phyloP scores from a whole-genome alignment of 1,140 invertebrate genomes.

The Meloidogyne chitwoodi region DNA sequence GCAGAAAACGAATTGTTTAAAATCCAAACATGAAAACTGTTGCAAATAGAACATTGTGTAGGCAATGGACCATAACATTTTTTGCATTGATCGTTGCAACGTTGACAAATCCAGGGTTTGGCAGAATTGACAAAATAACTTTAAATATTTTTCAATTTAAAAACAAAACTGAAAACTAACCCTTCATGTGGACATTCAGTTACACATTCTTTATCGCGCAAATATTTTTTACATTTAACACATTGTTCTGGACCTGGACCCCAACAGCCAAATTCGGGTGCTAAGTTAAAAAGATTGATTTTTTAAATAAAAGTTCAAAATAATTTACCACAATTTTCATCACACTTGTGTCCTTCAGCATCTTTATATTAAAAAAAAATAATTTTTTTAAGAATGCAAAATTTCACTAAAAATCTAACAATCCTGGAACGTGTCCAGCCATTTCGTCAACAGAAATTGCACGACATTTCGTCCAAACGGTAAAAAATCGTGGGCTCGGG shows the following conservation, averaged over 20 bases:
- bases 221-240: conserved; percentile 32
- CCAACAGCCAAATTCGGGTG: conserved; percentile 40
- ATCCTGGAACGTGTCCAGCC: too few relatives aligned
- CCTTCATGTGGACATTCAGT: conserved; percentile 34
- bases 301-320: not conserved
- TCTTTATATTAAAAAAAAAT: conserved; percentile 19
- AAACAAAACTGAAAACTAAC: conserved; percentile 6
- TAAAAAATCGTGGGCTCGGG: too few relatives aligned
- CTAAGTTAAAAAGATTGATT: not conserved
- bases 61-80: conserved; percentile 26
- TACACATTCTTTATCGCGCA: conserved; percentile 26
- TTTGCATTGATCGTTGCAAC: conserved; percentile 27
- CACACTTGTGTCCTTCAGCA: conserved; percentile 10
- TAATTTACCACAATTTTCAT: conserved; percentile 27
- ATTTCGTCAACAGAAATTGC: too few relatives aligned
- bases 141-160: not conserved
- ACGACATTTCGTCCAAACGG: too few relatives aligned
- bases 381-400: too few relatives aligned
- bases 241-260: conserved; percentile 32
- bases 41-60: conserved; percentile 12
- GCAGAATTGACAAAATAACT: conserved; percentile 14
- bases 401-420: too few relatives aligned
- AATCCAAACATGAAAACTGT: not conserved
- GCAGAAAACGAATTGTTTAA: not conserved
- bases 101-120: not conserved